Base-by-base conservation (phyloP, 2,113 vertebrate species). In the Bombycilla garrulus region DNA sequence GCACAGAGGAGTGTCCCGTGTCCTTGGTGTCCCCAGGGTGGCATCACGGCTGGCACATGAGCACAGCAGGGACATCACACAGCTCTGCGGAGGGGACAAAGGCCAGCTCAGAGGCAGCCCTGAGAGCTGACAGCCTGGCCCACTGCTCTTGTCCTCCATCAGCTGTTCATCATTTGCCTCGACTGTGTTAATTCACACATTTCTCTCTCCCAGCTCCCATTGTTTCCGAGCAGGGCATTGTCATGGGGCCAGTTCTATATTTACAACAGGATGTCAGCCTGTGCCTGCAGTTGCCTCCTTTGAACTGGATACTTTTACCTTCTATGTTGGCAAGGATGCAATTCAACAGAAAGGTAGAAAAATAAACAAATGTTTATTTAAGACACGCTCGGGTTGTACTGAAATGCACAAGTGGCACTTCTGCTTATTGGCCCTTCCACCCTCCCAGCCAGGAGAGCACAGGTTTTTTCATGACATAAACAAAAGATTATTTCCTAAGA, bases 341-440 rank as follows among this genome's bases (percentile, higher is more conserved):
- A 84, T 92, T 92, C 76, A 95, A 96, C 86, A 90, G 87, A 92
- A 88, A 97, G 87, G 88, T 93, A 97, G 91, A 96, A 97, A 97
- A 98, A 98, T 95, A 97, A 97, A 96, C 93, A 97, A 78, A 44
- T 96, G 96, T 97, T 96, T 97, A 95, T 97, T 96, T 95, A 96
- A 96, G 95, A 95, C 88, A 54, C 7, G 4, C 73, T 89, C 29
- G 61, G 61, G 86, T 77, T 86, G 69, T 92, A 96, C 86, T 28
- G 10, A 88, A 92, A 91, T 0, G 1, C 47, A 82, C 84, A 89
- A 95, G 88, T 94, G 93, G 57, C 65, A 74, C 70, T 54, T 92
- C 79, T 92, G 93, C 87, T 93, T 82, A 96, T 44, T 84, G 91
- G 82, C 42, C 88, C 83, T 81, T 91, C 80, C 72, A 80, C 0